Base-by-base conservation (phyloP, 2,113 vertebrate species). In the Dipodomys ordii region DNA sequence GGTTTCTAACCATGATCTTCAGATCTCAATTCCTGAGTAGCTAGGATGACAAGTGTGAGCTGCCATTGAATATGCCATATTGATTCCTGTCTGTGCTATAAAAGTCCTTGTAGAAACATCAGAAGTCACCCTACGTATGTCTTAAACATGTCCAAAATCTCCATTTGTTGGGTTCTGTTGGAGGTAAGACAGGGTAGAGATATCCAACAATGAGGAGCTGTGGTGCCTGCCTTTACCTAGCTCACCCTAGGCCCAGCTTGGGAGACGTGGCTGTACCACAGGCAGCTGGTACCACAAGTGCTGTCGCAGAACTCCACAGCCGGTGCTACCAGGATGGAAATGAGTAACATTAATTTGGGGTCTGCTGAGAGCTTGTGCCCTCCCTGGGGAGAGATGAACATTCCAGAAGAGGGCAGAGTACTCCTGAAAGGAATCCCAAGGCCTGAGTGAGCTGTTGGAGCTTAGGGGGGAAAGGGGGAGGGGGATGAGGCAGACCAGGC, bases 401-500 rank as follows among this genome's bases (percentile, higher is more conserved):
- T 20, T 67, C 78, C 46, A 35, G 49, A 4, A 22, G 15, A 72
- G 20, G 1, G 2, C 8, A 71, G 23, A 67, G 9, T 15, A 6
- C 2, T 13, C 0, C 8, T 23, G 27, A 10, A 27, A 32, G 39
- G 8, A 32, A 44, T n/a, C 0, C 60, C 0, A 32, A 62, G 60
- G 44, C 10, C 46, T 67, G 22, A 10, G 53, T 49, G 78, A 69
- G 49, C 1, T 8, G 2, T 44, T 62, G 62, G 7, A 57, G 53
- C 9, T 30, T 16, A 23, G 32, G 1, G 39, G 12, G 9, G 10
- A 49, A 57, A 12, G 49, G 12, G 49, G 12, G 49, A n/a, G 9
- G 19, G 53, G 35, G 30, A 11, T 0, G 8, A 19, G 80, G 20
- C 0, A 3, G 20, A 6, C 5, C 2, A 3, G 11, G 22, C 15